Base-by-base conservation (phyloP, 2,888 invertebrate species). In the Eupeodes latifasciatus region DNA sequence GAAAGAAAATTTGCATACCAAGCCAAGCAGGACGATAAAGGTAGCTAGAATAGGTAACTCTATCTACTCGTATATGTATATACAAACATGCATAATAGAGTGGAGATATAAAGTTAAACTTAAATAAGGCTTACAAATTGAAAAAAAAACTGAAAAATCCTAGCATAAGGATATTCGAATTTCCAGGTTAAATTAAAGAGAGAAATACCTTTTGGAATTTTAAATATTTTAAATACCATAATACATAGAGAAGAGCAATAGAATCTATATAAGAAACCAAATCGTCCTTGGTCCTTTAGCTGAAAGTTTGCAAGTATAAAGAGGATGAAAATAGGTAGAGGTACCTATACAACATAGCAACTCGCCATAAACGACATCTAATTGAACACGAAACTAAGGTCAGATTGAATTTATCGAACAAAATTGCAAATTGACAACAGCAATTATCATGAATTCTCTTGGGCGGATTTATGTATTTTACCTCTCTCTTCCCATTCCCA, bases 371-470 rank as follows among this genome's bases (percentile, higher is more conserved):
- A 84, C 69, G 85, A 88, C 85, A 81, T 88, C 88, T 88, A 88
- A 88, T 88, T 88, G 88, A 85, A 88, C 85, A 78, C 81, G 88
- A 64, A 81, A 84, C 88, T 85, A 81, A 81, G 88, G 88, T 88
- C 85, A 88, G 88, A 85, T 88, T 88, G 88, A 88, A 88, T 88
- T 88, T 88, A 88, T 88, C 85, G 88, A 64, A 88, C 77, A 84
- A 88, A 88, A 88, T 88, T 85, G 84, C 83, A 85, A 89, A 89
- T 86, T 89, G 89, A 85, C 89, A 89, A 86, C 85, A 89, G 85
- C 85, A 89, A 89, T 89, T 89, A 89, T 85, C 89, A 81, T 89
- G 85, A 85, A 85, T 89, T 81, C 76, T 66, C 79, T 62, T 62
- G 67, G 72, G 61, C 19, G 85, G 71, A 74, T 71, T 57, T 71